Conservation (phyloP, 2,797 vertebrate species). For the Sandelia bainsii region DNA sequence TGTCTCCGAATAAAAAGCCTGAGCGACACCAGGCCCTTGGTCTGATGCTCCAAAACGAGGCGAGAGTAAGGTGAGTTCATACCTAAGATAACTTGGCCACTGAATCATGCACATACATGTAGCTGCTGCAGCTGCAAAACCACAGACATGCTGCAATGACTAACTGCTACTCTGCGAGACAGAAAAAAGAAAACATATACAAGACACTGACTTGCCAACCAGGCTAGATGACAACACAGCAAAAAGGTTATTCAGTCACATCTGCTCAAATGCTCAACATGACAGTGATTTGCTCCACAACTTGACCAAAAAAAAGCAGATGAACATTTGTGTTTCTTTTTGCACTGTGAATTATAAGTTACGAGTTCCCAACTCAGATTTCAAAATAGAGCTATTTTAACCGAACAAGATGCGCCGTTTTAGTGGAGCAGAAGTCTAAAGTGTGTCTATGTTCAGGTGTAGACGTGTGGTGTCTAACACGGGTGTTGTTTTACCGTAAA, state of each 20-base stretch:
- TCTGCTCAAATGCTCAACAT: not conserved
- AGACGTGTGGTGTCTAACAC: not conserved
- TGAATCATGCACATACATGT: not conserved
- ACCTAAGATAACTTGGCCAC: not conserved
- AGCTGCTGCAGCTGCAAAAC: not conserved
- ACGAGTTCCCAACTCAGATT: slow-evolving; percentile 34
- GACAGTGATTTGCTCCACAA: slow-evolving; percentile 5
- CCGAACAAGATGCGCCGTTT: slow-evolving; percentile 5
- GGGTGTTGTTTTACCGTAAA: slow-evolving; percentile 3
- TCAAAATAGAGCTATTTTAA: slow-evolving; percentile 39
- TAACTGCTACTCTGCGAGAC: not conserved
- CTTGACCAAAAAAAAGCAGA: not conserved
- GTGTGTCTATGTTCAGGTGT: not conserved
- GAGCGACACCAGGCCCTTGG: not conserved
- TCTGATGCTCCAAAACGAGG: not conserved
- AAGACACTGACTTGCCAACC: not conserved
- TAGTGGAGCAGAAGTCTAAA: not conserved
- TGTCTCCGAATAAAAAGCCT: slow-evolving; percentile 2
- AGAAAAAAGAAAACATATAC: not conserved
- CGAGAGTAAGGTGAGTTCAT: not conserved
- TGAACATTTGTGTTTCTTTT: not conserved
- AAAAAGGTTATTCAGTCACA: not conserved
- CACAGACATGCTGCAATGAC: not conserved
- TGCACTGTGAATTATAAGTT: not conserved
- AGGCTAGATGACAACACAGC: not conserved